Base-by-base conservation (phyloP, 2,888 invertebrate species). In the Beris chalybata region DNA sequence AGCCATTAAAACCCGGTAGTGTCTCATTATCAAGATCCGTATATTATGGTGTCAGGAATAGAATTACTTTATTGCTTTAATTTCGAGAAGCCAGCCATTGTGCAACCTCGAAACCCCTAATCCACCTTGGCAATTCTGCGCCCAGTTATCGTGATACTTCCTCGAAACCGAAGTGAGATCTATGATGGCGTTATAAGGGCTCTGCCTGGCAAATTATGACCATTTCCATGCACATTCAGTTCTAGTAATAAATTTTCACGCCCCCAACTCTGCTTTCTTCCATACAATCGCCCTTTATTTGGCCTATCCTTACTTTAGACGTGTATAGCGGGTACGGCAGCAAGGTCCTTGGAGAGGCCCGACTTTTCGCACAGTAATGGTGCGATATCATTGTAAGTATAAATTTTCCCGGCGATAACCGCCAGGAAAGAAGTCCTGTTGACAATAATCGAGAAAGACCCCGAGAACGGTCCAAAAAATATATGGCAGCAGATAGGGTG, bases 171-270 rank as follows among this genome's bases (percentile, higher is more conserved):
- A 61, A 61, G 31, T 50, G 13, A 61, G 52, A 52, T 52, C 61
- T 61, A 61, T 52, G 61, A 61, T 61, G 61, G 61, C 61, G 43
- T 61, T 61, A 52, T 50, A 38, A 22, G 29, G 29, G 11, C 61
- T 38, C 38, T 50, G 43, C 50, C 22, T 50, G 38, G 52, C 50
- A 61, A 61, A 61, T 61, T 61, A 61, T 61, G 61, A 61, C 61
- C 61, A 52, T 61, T 61, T 61, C 43, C 61, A 61, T 61, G 61
- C 61, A 61, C 52, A 61, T 15, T 38, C 50, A 61, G 50, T 61
- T 38, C 43, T 15, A 22, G 61, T 61, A 61, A 61, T 61, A 61
- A 61, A 61, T 61, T 61, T 52, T 43, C 43, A 12, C 32, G 43
- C 61, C 50, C 50, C 50, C 61, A 7, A 7, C 38, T 5, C 38